phyloP scores from a whole-genome alignment of 2,888 invertebrate species.

The Gryllus longicercus region DNA sequence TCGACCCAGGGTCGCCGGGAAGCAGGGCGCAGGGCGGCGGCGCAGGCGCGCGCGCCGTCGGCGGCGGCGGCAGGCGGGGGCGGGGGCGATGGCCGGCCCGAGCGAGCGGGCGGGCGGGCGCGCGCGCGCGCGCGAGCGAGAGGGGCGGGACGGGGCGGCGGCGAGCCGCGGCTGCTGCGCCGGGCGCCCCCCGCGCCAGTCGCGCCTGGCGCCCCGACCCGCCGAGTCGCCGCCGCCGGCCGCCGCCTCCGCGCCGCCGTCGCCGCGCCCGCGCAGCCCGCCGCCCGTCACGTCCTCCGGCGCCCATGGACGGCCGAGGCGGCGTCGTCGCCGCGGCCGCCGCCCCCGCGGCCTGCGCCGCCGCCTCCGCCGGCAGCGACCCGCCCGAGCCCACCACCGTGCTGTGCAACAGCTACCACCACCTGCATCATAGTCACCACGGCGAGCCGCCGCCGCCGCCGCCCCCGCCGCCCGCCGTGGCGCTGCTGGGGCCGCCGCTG shows the following conservation, averaged over 20 bases:
- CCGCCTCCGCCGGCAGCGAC: not conserved
- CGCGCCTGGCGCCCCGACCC: not conserved
- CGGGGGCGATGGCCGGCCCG: not conserved
- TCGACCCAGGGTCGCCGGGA: conserved; percentile 8
- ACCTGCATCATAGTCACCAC: not conserved
- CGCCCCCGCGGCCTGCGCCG: not conserved
- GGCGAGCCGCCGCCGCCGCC: not conserved
- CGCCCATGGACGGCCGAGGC: not conserved
- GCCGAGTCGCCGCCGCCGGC: not conserved
- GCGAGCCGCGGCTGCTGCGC: not conserved
- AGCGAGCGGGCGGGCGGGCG: not conserved
- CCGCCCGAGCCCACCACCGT: not conserved
- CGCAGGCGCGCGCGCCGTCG: not conserved
- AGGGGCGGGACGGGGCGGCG: too few relatives aligned
- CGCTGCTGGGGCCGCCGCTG: not conserved
- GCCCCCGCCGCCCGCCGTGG: not conserved
- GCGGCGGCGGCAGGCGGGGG: not conserved
- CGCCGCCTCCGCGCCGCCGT: not conserved
- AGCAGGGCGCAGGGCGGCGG: conserved; percentile 11
- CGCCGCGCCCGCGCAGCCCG: not conserved
- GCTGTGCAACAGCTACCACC: conserved; percentile 17
- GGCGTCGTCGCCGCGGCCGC: not conserved
- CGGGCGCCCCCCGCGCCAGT: not conserved
- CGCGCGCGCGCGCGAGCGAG: not conserved
- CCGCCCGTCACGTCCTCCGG: not conserved